These are phyloP conservation scores for Euwallacea similis DNA, from an alignment of 1,140 invertebrate genomes.

Conservation along the genomic window DNA sequence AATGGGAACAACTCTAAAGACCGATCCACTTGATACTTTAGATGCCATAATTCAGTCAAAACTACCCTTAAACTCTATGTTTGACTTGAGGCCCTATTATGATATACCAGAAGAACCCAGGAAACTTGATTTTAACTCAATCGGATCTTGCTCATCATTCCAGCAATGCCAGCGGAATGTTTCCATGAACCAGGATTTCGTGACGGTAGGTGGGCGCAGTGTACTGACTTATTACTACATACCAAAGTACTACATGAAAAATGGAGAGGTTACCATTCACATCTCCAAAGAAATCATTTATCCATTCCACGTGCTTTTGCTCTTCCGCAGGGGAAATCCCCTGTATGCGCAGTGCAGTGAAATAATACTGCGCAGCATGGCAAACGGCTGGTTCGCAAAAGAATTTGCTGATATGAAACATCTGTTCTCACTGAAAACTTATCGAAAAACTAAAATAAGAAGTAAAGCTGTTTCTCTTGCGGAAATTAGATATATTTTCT, in stretches of 20 bases:
- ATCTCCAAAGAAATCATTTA: slow-evolving; percentile 4
- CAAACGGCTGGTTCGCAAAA: slow-evolving; percentile 14
- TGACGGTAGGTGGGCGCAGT: background rate
- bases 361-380: slow-evolving; percentile 4
- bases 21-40: slow-evolving; percentile 2
- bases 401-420: slow-evolving; percentile 10
- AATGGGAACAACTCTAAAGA: background rate
- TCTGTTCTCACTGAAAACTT: background rate
- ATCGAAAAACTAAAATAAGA: background rate
- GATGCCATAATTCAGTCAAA: slow-evolving; percentile 6
- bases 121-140: background rate
- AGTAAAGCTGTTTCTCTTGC: slow-evolving; percentile 1
- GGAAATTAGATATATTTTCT: background rate
- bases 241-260: slow-evolving; percentile 3
- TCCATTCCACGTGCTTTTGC: slow-evolving; percentile 1
- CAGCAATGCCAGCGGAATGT: background rate
- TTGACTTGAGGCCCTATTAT: slow-evolving; percentile 11
- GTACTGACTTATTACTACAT: background rate
- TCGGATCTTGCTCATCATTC: background rate
- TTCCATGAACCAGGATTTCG: slow-evolving; percentile 1
- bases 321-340: slow-evolving; percentile 10
- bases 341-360: slow-evolving; percentile 9
- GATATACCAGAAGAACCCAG: background rate
- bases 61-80: slow-evolving; percentile 11
- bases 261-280: slow-evolving; percentile 4